Conservation (phyloP, 2,888 invertebrate species). For the Epiblema foenella region DNA sequence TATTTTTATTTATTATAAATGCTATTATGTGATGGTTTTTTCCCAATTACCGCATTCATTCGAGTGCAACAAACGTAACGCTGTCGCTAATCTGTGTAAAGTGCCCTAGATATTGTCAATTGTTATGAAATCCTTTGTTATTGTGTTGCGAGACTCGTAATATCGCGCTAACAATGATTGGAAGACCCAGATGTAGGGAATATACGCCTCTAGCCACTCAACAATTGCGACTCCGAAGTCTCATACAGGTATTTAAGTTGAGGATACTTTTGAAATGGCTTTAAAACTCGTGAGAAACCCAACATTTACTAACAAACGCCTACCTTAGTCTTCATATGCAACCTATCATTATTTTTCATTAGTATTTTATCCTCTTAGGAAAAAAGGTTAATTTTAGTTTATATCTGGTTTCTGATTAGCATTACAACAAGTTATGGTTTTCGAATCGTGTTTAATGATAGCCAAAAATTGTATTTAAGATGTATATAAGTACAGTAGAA, state of each 20-base stretch:
- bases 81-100: neutral
- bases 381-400: neutral
- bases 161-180: slow-evolving; percentile 74
- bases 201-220: slow-evolving; percentile 93
- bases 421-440: neutral
- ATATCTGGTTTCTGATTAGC: neutral
- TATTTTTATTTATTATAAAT: slow-evolving; percentile 41
- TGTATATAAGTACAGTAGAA: too few relatives aligned
- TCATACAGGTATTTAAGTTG: slow-evolving; percentile 87
- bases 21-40: slow-evolving; percentile 2
- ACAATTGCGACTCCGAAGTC: slow-evolving; percentile 92
- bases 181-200: slow-evolving; percentile 89
- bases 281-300: slow-evolving; percentile 2
- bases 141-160: slow-evolving; percentile 44
- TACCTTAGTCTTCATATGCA: slow-evolving; percentile 50
- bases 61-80: neutral
- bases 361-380: slow-evolving; percentile 1
- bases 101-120: neutral
- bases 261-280: neutral
- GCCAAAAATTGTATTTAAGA: neutral
- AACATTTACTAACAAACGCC: slow-evolving; percentile 70
- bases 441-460: neutral
- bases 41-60: neutral
- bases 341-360: neutral
- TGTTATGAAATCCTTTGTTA: slow-evolving; percentile 31